Base-by-base conservation (phyloP, 2,888 invertebrate species). In the Agrochola litura region DNA sequence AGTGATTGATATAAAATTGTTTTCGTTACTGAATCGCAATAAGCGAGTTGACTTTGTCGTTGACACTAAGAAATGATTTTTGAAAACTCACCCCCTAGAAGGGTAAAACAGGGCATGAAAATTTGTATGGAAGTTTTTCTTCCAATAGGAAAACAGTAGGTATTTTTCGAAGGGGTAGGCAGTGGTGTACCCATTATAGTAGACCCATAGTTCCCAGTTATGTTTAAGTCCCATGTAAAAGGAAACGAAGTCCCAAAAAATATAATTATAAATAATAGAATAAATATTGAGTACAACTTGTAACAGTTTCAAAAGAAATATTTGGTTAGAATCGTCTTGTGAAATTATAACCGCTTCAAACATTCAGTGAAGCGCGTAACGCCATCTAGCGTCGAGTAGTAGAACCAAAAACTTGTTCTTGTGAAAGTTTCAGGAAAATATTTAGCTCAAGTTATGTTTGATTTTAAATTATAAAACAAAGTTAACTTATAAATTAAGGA, bases 301-400 rank as follows among this genome's bases (percentile, higher is more conserved):
- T 19, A 14, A 0, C 1, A 16, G 19, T 73, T 58, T 46, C 1
- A 16, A 74, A 49, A 14, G 6, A 46, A 3, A 14, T n/a, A 73
- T 25, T 58, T 22, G 0, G 19, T 16, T 12, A 0, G 6, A 60
- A 52, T 46, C 12, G 22, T 41, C 6, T n/a, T 25, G 2, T 16
- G 16, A 63, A 60, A 71, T 58, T 41, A 22, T 16, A 60, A 10
- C 61, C 3, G 6, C 0, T 4, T 37, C 4, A 1, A 22, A 19
- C 10, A 41, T 56, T 77, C 37, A 12, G 8, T 16, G 41, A 0
- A 10, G 30, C 90, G 30, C 10, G 70, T 88, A 83, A 54, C 93
- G 94, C 94, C 94, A 94, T 93, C 94, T 94, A 89, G 90, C 82
- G 87, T 87, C 88, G 94, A 93, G 94, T 94, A 93, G 93, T 75